A percentile compares a stretch with the other conserved stretches of the same genome.
Evolutionary conservation across 2,113 vertebrate species (phyloP).

Genomic region (Proteles cristata): DNA sequence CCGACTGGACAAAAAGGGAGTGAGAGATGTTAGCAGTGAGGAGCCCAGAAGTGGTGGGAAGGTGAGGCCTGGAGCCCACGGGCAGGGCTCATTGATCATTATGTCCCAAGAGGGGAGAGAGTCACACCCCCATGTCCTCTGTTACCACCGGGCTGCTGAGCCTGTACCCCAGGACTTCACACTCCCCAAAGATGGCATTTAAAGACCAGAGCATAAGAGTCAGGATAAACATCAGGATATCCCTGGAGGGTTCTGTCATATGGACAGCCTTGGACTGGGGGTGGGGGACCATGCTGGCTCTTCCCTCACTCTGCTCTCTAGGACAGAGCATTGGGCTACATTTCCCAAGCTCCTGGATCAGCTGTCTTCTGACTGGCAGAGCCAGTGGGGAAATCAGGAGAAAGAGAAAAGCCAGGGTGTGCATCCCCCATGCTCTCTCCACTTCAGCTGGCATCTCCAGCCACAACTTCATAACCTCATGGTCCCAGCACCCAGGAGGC

Average conservation of each 20-base stretch:
- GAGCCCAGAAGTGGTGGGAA: not conserved
- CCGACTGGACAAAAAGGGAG: not conserved
- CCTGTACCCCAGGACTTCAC: not conserved
- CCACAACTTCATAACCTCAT: not conserved
- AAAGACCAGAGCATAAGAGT: not conserved
- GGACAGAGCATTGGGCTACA: not conserved
- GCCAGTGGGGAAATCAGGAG: not conserved
- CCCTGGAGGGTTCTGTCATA: not conserved
- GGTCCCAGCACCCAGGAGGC: rapidly evolving
- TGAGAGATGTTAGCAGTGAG: not conserved
- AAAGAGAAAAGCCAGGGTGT: not conserved
- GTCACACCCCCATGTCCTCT: not conserved
- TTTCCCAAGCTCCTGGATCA: not conserved
- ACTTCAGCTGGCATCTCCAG: not conserved
- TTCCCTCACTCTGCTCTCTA: not conserved
- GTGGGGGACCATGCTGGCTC: not conserved
- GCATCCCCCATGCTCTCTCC: too few species aligned
- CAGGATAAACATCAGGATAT: not conserved
- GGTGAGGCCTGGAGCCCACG: not conserved
- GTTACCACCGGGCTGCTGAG: not conserved
- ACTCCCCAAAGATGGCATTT: not conserved
- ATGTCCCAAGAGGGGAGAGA: not conserved
- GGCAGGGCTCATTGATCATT: not conserved
- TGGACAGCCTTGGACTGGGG: not conserved
- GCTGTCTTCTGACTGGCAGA: not conserved